phyloP scores from a whole-genome alignment of 2,888 invertebrate genomes.

The Agrochola macilenta region DNA sequence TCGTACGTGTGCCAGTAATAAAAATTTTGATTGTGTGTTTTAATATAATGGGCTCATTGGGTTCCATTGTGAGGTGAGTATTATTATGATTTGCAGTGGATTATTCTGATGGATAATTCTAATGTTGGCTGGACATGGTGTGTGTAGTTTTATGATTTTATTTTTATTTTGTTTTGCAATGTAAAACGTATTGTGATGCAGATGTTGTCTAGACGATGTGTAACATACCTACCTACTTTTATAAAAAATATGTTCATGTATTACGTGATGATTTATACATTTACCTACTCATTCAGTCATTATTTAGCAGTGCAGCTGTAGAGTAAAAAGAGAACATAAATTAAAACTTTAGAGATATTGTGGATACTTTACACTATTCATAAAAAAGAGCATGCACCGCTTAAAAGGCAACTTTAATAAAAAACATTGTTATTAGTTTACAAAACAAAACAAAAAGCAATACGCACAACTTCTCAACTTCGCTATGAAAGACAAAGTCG shows the following conservation, averaged over 20 bases:
- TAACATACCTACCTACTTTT: not conserved
- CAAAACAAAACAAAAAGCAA: not conserved
- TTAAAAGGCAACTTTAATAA: not conserved
- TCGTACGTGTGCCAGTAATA: constrained; percentile 72
- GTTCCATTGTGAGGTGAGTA: constrained; percentile 59
- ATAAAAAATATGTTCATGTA: not conserved
- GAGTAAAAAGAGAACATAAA: not conserved
- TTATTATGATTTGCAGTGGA: constrained; percentile 54
- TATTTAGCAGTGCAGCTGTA: not conserved
- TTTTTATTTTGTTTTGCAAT: constrained; percentile 13
- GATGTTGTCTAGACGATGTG: not conserved
- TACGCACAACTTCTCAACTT: not conserved
- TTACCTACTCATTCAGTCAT: not conserved
- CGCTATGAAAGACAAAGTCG: constrained; percentile 69
- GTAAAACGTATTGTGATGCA: not conserved
- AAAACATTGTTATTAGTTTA: not conserved
- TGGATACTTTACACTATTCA: not conserved
- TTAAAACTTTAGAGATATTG: not conserved
- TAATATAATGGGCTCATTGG: constrained; percentile 67
- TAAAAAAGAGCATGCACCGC: not conserved
- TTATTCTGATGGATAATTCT: constrained; percentile 50
- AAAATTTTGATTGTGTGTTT: constrained; percentile 71
- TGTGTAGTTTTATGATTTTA: constrained; percentile 5
- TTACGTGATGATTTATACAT: not conserved
- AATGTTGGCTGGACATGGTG: constrained; percentile 30